Conservation (phyloP, 2,888 invertebrate species). For the Colostygia pectinataria region DNA sequence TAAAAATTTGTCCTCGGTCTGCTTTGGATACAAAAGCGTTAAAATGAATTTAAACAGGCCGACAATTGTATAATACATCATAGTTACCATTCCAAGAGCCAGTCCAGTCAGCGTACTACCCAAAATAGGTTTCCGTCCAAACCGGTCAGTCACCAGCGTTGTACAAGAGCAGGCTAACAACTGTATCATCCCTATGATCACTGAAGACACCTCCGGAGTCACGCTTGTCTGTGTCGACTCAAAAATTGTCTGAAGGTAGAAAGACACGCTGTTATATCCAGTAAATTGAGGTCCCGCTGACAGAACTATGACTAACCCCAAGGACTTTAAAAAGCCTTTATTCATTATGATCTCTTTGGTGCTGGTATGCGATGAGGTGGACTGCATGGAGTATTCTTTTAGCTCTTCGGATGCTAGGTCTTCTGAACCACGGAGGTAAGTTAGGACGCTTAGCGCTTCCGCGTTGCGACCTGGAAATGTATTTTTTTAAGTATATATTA, state of each 20-base stretch:
- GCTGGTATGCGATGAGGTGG: conserved; percentile 21
- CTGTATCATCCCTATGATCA: conserved; percentile 57
- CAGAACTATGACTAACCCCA: conserved; percentile 35
- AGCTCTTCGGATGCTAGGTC: conserved; percentile 50
- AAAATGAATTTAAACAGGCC: too few relatives aligned
- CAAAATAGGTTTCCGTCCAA: conserved; percentile 52
- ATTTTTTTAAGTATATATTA: too few relatives aligned
- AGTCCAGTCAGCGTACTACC: conserved; percentile 40
- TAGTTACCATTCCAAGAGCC: conserved; percentile 50
- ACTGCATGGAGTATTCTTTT: conserved; percentile 46
- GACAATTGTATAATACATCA: too few relatives aligned
- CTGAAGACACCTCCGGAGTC: conserved; percentile 53
- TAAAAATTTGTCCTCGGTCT: too few relatives aligned
- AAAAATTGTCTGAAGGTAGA: conserved; percentile 61
- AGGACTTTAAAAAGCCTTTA: conserved; percentile 43
- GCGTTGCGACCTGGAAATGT: conserved; percentile 52
- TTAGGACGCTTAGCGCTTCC: conserved; percentile 52
- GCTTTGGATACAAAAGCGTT: too few relatives aligned
- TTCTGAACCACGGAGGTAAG: conserved; percentile 54
- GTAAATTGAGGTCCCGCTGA: conserved; percentile 38
- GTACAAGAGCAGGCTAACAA: conserved; percentile 53
- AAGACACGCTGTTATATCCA: conserved; percentile 56
- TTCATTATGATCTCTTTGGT: conserved; percentile 34
- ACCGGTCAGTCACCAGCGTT: conserved; percentile 45
- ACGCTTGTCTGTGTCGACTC: conserved; percentile 57